Percentiles rank a stretch among this genome's conserved stretches.
phyloP scores from a whole-genome alignment of 2,888 invertebrate species.

The Diarsia mendica region DNA sequence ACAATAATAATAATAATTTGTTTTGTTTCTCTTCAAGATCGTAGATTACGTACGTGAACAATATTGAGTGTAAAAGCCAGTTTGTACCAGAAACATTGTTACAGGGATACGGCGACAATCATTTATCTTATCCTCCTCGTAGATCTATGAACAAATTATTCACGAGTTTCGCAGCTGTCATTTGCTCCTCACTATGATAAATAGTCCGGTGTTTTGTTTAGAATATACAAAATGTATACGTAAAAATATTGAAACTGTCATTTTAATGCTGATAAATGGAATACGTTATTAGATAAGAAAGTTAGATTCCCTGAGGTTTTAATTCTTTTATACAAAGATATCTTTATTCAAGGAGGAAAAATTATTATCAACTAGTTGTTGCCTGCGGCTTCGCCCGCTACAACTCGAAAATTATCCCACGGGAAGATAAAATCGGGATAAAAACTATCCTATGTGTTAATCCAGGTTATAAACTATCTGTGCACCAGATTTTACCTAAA shows the following conservation, averaged over 20 bases:
- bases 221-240: conserved; percentile 25
- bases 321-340: not conserved
- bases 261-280: conserved; percentile 12
- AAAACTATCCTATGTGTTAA: too few relatives aligned
- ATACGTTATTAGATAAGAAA: not conserved
- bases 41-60: conserved; percentile 34
- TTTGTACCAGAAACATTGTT: conserved; percentile 32
- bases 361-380: too few relatives aligned
- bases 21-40: conserved; percentile 2
- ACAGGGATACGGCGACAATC: conserved; percentile 34
- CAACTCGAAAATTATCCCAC: too few relatives aligned
- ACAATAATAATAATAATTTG: not conserved
- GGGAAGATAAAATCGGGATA: too few relatives aligned
- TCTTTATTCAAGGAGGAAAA: not conserved
- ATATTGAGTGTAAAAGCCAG: conserved; percentile 43
- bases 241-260: conserved; percentile 18
- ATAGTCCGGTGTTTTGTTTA: conserved; percentile 52
- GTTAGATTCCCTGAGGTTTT: not conserved
- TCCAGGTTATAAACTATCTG: too few relatives aligned
- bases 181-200: conserved; percentile 52
- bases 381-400: too few relatives aligned
- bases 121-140: conserved; percentile 57
- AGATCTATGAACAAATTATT: conserved; percentile 62
- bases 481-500: too few relatives aligned
- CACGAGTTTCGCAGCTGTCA: conserved; percentile 60